Evolutionary conservation across 2,113 vertebrate genomes (phyloP), one percentile per base, ranked within the genome.

Genomic region (Electrona antarctica): DNA sequence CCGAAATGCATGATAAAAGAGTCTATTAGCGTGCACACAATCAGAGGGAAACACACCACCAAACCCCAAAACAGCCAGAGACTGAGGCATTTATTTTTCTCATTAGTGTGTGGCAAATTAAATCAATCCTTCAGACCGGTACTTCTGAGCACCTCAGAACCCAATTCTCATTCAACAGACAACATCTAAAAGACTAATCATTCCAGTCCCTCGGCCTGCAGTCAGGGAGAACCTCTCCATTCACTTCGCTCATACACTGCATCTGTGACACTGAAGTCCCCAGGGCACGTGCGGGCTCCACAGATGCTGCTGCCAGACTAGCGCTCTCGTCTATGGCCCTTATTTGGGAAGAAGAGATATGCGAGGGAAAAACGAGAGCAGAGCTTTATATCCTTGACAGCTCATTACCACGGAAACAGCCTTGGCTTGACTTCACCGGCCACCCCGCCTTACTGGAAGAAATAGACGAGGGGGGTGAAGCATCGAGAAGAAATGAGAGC

Each of bases 341-440:
- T 86, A 84, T 86, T 93, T 90, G 84, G 87, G 72, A 79, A 68
- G 83, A 71, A 85, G 80, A 87, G 80, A 87, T 88, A 87, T 87
- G 85, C 77, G 85, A 83, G 82, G 72, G 73, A 73, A 41, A 81
- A 66, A 85, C 82, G 68, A 56, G 63, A 28, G 68, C 57, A 67
- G 73, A 71, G 63, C 86, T 90, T 92, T 90, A 91, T 92, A 89
- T 92, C 87, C 81, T 79, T 91, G 93, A 93, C 93, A 93, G 91
- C 91, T 93, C 92, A 93, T 93, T 93, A 92, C 88, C 88, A 90
- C 86, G 64, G 88, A 92, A 92, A 92, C 91, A 90, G 91, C 89
- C 77, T 84, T 86, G 82, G 85, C 84, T 87, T 85, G 91, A 86
- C 88, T 89, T 91, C 86, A 85, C 80, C 86, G 82, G 76, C 76